Evolutionary conservation across 2,797 vertebrate species (phyloP).

Genomic region (Notoglanidium macrostoma): DNA sequence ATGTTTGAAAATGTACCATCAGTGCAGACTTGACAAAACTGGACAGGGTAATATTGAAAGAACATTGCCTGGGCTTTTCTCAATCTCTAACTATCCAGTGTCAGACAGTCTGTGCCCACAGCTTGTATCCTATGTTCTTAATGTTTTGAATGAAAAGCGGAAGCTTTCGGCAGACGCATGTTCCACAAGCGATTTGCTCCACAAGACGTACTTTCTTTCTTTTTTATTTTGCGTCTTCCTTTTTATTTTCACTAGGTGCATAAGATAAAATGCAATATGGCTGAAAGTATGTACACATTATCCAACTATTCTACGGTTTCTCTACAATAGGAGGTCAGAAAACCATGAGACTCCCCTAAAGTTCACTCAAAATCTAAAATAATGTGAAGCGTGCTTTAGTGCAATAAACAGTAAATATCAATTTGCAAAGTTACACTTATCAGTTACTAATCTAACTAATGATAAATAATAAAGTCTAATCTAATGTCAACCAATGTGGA

Average conservation of each 20-base stretch:
- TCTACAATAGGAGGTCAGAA: not conserved
- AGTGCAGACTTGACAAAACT: not conserved
- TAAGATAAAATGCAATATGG: not conserved
- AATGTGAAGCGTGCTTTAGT: not conserved
- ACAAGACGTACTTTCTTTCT: not conserved
- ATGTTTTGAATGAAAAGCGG: no score
- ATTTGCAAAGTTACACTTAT: no score
- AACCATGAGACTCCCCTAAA: not conserved
- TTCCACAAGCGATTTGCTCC: no score
- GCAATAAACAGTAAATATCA: not conserved
- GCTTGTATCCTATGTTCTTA: not conserved
- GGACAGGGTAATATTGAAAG: not conserved
- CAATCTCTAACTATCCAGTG: not conserved
- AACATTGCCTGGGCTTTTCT: not conserved
- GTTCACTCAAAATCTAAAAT: not conserved
- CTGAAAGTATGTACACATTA: not conserved
- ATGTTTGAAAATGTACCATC: not conserved
- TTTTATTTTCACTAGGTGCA: not conserved
- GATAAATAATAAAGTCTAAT: not conserved
- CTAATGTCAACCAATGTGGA: not conserved
- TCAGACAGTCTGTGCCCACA: not conserved
- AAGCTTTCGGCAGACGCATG: not conserved
- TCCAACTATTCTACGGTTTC: not conserved
- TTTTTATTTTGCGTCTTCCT: no score
- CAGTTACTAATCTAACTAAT: no score